phyloP scores from a whole-genome alignment of 2,797 vertebrate genomes.

The Pantherophis vulpinus region DNA sequence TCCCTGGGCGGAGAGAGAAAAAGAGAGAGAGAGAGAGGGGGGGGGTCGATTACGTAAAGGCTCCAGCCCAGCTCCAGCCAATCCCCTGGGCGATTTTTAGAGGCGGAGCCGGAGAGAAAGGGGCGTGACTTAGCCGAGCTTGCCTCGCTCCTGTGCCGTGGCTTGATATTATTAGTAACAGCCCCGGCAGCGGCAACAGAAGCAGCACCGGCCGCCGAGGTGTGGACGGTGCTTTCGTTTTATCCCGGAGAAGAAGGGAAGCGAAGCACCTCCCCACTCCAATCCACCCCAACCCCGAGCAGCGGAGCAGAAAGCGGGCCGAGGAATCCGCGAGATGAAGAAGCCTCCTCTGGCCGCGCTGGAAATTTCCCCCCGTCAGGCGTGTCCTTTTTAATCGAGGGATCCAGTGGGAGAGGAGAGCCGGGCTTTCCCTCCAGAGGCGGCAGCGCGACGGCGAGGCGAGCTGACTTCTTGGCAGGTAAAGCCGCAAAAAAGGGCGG shows the following conservation, averaged over 20 bases:
- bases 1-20: neutral
- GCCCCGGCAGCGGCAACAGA: neutral
- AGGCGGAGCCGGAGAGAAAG: constrained; percentile 29
- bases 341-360: constrained; percentile 37
- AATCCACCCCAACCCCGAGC: neutral
- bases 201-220: neutral
- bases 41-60: constrained; percentile 62
- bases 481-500: neutral
- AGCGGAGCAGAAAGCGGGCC: no score
- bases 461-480: constrained; percentile 6
- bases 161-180: neutral
- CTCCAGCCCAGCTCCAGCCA: constrained; percentile 51
- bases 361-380: constrained; percentile 3
- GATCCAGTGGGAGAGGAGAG: neutral
- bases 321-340: constrained; percentile 51
- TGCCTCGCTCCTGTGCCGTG: neutral
- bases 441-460: neutral
- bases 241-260: neutral
- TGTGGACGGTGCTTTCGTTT: neutral
- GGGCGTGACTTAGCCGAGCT: constrained; percentile 46
- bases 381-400: neutral
- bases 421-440: neutral
- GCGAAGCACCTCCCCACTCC: neutral
- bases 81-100: constrained; percentile 46
- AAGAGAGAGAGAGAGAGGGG: no score